These are phyloP conservation scores for Dasyornis broadbenti DNA, from an alignment of 2,113 vertebrate species.

Conservation along the genomic window DNA sequence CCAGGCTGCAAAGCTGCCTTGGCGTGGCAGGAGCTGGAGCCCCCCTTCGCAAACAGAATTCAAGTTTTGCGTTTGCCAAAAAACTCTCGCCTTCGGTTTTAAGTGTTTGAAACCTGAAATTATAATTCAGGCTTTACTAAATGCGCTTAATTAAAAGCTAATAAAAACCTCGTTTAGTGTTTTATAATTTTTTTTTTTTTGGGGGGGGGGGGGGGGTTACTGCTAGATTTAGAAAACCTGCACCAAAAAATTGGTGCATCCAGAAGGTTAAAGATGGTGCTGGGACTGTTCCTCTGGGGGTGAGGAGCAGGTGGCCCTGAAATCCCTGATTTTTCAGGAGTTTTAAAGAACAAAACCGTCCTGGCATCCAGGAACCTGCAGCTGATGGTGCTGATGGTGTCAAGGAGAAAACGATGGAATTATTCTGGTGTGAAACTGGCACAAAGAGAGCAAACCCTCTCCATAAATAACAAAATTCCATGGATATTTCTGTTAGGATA, in stretches of 20 bases:
- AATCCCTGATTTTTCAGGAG: neutral
- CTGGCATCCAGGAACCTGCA: neutral
- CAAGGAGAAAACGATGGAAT: neutral
- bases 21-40: neutral
- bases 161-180: neutral
- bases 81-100: neutral
- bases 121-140: neutral
- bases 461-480: neutral
- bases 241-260: neutral
- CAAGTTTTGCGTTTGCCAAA: neutral
- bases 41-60: neutral
- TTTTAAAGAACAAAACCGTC: neutral
- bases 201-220: too few relatives aligned
- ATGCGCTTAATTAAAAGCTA: neutral
- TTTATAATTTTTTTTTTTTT: neutral
- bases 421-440: neutral
- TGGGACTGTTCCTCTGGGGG: neutral
- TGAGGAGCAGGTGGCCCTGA: neutral
- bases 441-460: neutral
- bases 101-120: neutral
- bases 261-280: neutral
- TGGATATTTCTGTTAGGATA: neutral
- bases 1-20: too few relatives aligned
- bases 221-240: too few relatives aligned
- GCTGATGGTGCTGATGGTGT: too few relatives aligned